phyloP scores from a whole-genome alignment of 2,888 invertebrate species.

The Oscheius sp. region DNA sequence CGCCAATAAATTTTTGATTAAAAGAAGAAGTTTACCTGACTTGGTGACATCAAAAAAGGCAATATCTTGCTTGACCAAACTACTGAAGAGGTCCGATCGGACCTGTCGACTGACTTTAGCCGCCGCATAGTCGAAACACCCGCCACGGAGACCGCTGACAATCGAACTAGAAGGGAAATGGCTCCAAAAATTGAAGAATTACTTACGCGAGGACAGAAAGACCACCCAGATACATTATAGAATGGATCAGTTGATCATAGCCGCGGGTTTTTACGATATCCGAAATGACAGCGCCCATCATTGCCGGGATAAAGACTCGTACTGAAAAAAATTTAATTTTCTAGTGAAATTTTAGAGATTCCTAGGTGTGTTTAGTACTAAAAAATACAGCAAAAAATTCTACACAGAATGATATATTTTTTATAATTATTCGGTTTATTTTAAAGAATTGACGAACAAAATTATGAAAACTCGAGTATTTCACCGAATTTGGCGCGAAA shows the following conservation, averaged over 20 bases:
- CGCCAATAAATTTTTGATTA: background rate
- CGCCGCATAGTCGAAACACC: constrained; percentile 72
- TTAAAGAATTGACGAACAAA: too few relatives aligned
- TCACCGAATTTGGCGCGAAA: too few relatives aligned
- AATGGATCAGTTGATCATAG: constrained; percentile 50
- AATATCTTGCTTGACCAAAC: constrained; percentile 74
- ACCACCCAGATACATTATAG: constrained; percentile 60
- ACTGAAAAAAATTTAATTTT: too few relatives aligned
- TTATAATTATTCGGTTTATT: too few relatives aligned
- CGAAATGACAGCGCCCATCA: constrained; percentile 69
- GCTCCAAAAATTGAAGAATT: background rate
- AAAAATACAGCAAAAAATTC: too few relatives aligned
- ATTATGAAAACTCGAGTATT: too few relatives aligned
- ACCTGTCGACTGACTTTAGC: constrained; percentile 71
- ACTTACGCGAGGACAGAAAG: constrained; percentile 54
- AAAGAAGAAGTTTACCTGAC: constrained; percentile 75
- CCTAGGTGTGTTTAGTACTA: too few relatives aligned
- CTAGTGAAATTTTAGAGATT: background rate
- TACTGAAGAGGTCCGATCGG: constrained; percentile 71
- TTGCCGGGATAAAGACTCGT: constrained; percentile 71
- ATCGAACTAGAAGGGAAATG: constrained; percentile 62
- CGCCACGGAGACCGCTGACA: constrained; percentile 73
- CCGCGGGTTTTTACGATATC: constrained; percentile 62
- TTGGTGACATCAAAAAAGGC: constrained; percentile 74
- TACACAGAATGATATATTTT: too few relatives aligned